Evolutionary conservation across 2,888 invertebrate species (phyloP), one percentile per base, ranked within the genome.

Genomic region (Watsonalla cultraria): DNA sequence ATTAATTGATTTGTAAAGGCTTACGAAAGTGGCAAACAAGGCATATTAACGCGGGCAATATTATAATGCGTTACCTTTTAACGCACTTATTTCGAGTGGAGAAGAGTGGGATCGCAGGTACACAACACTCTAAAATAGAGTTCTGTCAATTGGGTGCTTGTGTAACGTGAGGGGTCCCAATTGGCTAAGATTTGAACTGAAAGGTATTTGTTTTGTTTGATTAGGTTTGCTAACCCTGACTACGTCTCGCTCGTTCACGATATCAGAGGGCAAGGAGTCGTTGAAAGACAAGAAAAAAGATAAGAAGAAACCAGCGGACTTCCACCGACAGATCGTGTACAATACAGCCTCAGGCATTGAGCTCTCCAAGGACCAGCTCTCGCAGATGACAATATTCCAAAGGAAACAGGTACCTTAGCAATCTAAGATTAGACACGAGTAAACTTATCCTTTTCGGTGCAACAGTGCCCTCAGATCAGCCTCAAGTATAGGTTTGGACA

Each of bases 331-430:
- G 62, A 86, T 93, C 15, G 83, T 92, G 0, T 92, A 92, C 76
- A 91, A 91, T 61, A 92, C 93, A 0, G 91, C 93, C 24, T 91
- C 89, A 42, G 93, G 93, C 0, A 80, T 92, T 6, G 92, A 93
- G 56, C 82, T 94, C 39, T 93, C 94, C 0, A 92, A 92, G 64
- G 93, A 93, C 47, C 92, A 95, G 51, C 85, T 96, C 6, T 92
- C 94, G 54, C 94, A 93, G 52, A 92, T 96, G 83, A 93, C 94
- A 11, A 87, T 95, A 60, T 97, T 97, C 81, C 94, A 95, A 60
- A 92, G 92, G 60, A 96, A 96, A 75, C 95, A 96, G 82, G 93
- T 88, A 59, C 46, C 9, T 9, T 5, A 9, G 45, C 0, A 47
- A 7, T 39, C 6, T 33, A 24, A 24, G n/a, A n/a, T n/a, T n/a